Evolutionary conservation across 2,797 vertebrate genomes (phyloP).

Genomic region (Apodemus agrarius): DNA sequence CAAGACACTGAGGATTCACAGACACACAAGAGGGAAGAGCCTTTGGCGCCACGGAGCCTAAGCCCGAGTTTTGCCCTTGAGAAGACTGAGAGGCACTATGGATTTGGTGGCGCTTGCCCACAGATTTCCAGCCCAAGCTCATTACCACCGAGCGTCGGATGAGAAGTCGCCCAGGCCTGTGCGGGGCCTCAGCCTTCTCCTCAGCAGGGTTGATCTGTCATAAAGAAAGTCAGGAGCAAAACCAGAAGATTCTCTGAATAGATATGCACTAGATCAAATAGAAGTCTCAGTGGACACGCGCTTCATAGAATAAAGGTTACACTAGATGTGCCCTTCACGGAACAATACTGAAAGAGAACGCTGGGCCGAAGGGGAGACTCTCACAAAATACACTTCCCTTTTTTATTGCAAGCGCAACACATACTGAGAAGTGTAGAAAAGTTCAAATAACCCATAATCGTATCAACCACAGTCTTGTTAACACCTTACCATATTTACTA

Average conservation of each 20-base stretch:
- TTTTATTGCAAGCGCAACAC: not conserved
- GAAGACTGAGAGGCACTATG: accelerated
- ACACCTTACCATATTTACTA: conserved; percentile 29
- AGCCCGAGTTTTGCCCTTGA: not conserved
- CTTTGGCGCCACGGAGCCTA: not conserved
- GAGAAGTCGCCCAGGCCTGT: not conserved
- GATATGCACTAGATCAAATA: not conserved
- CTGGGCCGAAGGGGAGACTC: not conserved
- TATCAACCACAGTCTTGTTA: not conserved
- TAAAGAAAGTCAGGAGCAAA: not conserved
- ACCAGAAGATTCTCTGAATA: not conserved
- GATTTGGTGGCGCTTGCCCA: not conserved
- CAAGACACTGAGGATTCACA: not conserved
- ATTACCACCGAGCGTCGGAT: not conserved
- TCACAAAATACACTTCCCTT: not conserved
- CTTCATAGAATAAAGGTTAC: not conserved
- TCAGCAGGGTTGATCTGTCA: not conserved
- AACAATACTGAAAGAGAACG: not conserved
- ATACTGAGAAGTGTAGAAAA: not conserved
- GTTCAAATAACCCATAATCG: not conserved
- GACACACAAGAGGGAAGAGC: too few species aligned
- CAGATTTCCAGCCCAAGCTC: not conserved
- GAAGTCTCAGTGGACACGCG: not conserved
- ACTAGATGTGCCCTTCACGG: not conserved
- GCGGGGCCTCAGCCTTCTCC: not conserved